Percentiles rank a stretch among this genome's conserved stretches.
Conservation (phyloP, 64 coral and sea anemone genomes). For the Exaiptasia diaphana region DNA sequence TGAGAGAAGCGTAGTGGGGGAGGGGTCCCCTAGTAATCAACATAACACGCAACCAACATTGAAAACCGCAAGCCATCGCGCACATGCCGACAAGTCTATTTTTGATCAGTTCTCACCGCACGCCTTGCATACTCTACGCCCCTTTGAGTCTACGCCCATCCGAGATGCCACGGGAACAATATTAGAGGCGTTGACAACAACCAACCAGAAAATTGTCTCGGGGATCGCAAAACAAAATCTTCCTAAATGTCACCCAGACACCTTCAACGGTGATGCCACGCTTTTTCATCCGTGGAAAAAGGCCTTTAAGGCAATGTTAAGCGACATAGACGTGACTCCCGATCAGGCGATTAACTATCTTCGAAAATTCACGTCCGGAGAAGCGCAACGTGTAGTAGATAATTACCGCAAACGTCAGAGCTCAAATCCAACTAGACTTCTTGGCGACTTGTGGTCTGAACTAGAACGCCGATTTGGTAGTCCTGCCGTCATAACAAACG, state of each 20-base stretch:
- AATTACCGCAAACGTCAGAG: constrained; percentile 44
- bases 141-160: constrained; percentile 23
- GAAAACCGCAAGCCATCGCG: too few species aligned
- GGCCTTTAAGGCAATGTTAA: constrained; percentile 44
- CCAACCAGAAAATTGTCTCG: constrained; percentile 47
- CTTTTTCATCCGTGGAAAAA: constrained; percentile 60
- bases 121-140: too few species aligned
- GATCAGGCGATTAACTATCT: constrained; percentile 55
- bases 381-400: constrained; percentile 39
- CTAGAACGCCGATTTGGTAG: constrained; percentile 48
- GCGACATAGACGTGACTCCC: constrained; percentile 12
- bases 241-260: constrained; percentile 62
- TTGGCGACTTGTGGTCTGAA: constrained; percentile 32
- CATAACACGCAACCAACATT: too few species aligned
- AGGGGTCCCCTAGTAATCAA: too few species aligned
- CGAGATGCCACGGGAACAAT: constrained; percentile 30
- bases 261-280: constrained; percentile 41
- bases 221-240: constrained; percentile 50
- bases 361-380: constrained; percentile 37
- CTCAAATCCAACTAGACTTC: neutral
- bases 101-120: too few species aligned
- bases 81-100: too few species aligned
- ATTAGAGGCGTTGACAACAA: constrained; percentile 7
- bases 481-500: too few species aligned
- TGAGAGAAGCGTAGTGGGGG: too few species aligned